A percentile compares a stretch with the other conserved stretches of the same genome.
Evolutionary conservation across 2,113 vertebrate species (phyloP).

Genomic region (Siniperca knerii): DNA sequence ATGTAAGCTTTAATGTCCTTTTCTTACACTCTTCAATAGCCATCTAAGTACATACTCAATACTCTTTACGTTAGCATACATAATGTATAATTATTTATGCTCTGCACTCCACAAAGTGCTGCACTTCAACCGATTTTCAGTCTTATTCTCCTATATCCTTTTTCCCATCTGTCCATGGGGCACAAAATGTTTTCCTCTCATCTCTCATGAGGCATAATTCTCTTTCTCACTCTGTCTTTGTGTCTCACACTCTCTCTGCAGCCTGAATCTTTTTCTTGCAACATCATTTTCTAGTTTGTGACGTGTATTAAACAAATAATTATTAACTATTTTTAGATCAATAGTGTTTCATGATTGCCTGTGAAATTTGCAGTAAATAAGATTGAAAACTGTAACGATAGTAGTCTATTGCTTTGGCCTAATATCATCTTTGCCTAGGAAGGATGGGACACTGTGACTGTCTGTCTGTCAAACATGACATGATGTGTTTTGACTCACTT

Average conservation of each 20-base stretch:
- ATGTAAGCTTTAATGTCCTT: conserved; percentile 60
- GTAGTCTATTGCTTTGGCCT: not conserved
- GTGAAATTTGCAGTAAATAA: not conserved
- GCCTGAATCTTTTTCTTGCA: not conserved
- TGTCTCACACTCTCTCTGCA: conserved; percentile 3
- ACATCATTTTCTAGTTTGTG: not conserved
- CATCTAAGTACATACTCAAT: conserved; percentile 65
- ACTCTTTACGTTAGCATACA: conserved; percentile 67
- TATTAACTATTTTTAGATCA: not conserved
- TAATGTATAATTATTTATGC: conserved; percentile 72
- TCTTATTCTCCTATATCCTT: conserved; percentile 58
- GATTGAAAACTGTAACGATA: not conserved
- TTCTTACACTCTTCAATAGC: conserved; percentile 56
- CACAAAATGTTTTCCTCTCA: conserved; percentile 55
- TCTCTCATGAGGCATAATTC: conserved; percentile 55
- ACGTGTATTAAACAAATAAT: not conserved
- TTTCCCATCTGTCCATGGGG: conserved; percentile 58
- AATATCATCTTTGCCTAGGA: not conserved
- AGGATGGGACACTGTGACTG: not conserved
- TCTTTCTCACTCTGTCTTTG: conserved; percentile 41
- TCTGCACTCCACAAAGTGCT: conserved; percentile 65
- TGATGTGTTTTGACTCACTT: not conserved
- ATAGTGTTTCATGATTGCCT: not conserved
- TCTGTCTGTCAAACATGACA: not conserved
- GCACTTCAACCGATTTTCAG: conserved; percentile 67